phyloP scores from a whole-genome alignment of 2,113 vertebrate species.

The Rhineura floridana region DNA sequence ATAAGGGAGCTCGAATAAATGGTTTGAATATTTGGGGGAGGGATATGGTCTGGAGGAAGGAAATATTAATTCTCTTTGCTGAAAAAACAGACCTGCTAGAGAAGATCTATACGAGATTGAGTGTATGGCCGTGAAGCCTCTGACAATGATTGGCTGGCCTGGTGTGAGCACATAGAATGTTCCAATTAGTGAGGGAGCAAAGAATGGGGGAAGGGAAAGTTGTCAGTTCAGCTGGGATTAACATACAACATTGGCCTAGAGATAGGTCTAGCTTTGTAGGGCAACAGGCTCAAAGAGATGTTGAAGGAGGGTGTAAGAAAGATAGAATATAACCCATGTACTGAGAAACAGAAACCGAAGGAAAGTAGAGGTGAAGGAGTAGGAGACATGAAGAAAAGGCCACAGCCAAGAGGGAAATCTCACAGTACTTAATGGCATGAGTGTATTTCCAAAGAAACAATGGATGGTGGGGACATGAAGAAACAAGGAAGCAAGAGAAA shows the following conservation, averaged over 20 bases:
- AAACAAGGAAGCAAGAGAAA: not conserved
- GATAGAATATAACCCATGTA: not conserved
- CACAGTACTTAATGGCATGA: no score
- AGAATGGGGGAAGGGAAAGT: constrained; percentile 36
- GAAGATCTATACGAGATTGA: not conserved
- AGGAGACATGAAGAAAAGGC: no score
- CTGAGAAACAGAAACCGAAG: no score
- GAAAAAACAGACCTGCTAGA: constrained; percentile 16
- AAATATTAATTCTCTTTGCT: constrained; percentile 90
- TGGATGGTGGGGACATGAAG: not conserved
- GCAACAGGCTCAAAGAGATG: not conserved
- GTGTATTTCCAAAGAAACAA: not conserved
- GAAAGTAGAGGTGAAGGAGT: no score
- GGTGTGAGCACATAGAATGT: not conserved
- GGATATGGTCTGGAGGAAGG: not conserved
- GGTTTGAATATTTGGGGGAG: constrained; percentile 89
- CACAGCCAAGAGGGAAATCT: no score
- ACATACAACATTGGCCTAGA: not conserved
- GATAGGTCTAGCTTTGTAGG: not conserved
- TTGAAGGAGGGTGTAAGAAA: not conserved
- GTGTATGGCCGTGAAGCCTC: not conserved
- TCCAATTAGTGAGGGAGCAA: constrained; percentile 70
- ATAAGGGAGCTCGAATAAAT: constrained; percentile 82
- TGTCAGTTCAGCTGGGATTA: not conserved
- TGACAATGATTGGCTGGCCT: not conserved